Evolutionary conservation across 2,113 vertebrate genomes (phyloP), one percentile per base, ranked within the genome.

Genomic region (Tychaedon coryphoeus): DNA sequence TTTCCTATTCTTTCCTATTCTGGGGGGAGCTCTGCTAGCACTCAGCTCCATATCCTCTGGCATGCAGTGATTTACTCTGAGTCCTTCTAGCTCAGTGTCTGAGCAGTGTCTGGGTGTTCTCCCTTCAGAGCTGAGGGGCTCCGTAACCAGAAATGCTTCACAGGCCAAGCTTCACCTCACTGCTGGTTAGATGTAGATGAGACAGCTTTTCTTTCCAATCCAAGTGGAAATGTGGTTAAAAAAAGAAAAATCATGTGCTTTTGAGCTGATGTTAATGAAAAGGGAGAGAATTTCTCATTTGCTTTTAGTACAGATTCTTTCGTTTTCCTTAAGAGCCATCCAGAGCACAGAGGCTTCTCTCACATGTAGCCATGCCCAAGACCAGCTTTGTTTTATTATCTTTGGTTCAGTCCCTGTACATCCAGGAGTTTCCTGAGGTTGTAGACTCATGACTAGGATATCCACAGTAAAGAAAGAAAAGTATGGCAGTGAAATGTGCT

Each of bases 201-300:
- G 78, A 77, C 75, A 90, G 54, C 48, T 90, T 90, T 87, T 67
- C 70, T 36, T 93, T 86, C 72, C 43, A 36, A 4, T 74, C 84
- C 64, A 36, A 84, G 28, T 84, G 91, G 84, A 94, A 97, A 56
- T 79, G 84, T 66, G 87, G 78, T 60, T 64, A 75, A 65, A 82
- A 70, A 88, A 87, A 70, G 51, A 66, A 69, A 77, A 78, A 67
- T 53, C 56, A 26, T 22, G 25, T 92, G 78, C 56, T 84, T 86
- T 76, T 58, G 62, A 82, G 76, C 40, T 84, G 2, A 29, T 69
- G 42, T 58, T 92, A 92, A 83, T 76, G 71, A 93, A 86, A 83
- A 92, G 31, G 74, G 43, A 86, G 91, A 79, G 45, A 53, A 60
- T 15, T 71, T 66, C 81, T 88, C 19, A 13, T 33, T 82, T 73